Evolutionary conservation across 92 coral and sea anemone genomes (phyloP).

Genomic region (Micromussa lordhowensis): DNA sequence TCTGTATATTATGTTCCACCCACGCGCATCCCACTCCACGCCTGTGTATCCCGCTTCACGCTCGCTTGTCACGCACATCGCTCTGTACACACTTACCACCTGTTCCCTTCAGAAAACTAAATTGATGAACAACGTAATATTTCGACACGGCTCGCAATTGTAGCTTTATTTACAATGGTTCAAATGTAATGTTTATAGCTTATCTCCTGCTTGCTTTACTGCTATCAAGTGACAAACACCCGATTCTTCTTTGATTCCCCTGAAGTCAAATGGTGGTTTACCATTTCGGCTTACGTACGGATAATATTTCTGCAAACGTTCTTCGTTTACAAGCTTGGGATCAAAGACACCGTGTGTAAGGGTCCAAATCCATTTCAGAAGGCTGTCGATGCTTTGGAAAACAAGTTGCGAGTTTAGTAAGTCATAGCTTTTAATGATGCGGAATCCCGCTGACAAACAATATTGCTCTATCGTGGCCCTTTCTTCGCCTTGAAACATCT

Average conservation of each 20-base stretch:
- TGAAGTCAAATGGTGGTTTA: not conserved
- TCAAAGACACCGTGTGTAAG: not conserved
- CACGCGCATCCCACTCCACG: too few species aligned
- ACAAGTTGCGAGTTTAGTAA: not conserved
- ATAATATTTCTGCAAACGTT: conserved; percentile 9
- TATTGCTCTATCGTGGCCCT: not conserved
- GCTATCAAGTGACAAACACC: not conserved
- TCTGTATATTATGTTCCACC: too few species aligned
- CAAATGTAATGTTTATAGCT: too few species aligned
- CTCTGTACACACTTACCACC: too few species aligned
- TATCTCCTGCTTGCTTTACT: conserved; percentile 16
- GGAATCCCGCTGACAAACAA: too few species aligned
- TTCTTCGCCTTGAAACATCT: not conserved
- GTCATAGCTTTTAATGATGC: not conserved
- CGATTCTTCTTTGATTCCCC: conserved; percentile 11
- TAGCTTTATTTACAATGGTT: too few species aligned
- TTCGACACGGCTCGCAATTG: too few species aligned
- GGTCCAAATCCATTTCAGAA: conserved; percentile 9
- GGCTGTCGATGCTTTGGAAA: not conserved
- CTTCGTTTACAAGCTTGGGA: not conserved
- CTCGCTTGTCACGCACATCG: too few species aligned
- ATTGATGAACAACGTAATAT: too few species aligned
- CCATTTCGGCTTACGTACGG: not conserved
- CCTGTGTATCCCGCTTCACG: too few species aligned
- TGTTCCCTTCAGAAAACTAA: too few species aligned